Evolutionary conservation across 2,113 vertebrate genomes (phyloP).

Genomic region (Gallinago paraguaiae): DNA sequence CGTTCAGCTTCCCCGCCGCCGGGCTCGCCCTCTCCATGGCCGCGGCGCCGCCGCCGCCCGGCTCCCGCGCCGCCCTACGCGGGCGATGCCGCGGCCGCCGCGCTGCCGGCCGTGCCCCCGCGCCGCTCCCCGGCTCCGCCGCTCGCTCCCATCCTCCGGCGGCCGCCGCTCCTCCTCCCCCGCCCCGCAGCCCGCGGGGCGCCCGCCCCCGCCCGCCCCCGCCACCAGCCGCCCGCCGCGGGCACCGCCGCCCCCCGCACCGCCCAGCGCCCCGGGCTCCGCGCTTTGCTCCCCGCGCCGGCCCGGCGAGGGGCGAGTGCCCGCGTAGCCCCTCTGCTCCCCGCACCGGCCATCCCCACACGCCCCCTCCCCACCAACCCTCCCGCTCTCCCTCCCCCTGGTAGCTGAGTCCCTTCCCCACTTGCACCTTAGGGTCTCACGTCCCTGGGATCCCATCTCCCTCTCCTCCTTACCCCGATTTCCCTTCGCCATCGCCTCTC

Average conservation of each 20-base stretch:
- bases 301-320: constrained; percentile 34
- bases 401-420: too few species aligned
- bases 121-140: neutral
- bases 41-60: neutral
- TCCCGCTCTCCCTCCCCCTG: neutral
- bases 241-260: neutral
- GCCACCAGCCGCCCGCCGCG: neutral
- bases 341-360: too few species aligned
- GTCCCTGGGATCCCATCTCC: neutral
- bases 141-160: neutral
- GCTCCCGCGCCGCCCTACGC: neutral
- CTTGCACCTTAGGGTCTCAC: neutral
- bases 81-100: neutral
- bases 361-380: neutral
- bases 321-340: neutral
- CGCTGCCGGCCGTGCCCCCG: neutral
- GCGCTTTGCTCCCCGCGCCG: neutral
- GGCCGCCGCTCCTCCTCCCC: neutral
- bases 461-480: neutral
- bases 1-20: constrained; percentile 32
- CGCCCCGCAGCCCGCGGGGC: neutral
- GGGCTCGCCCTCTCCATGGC: constrained; percentile 65
- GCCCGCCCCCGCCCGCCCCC: neutral
- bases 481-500: neutral
- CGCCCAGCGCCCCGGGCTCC: neutral